Evolutionary conservation across 2,888 invertebrate genomes (phyloP), one percentile per base, ranked within the genome.

Genomic region (Acronicta leporina): DNA sequence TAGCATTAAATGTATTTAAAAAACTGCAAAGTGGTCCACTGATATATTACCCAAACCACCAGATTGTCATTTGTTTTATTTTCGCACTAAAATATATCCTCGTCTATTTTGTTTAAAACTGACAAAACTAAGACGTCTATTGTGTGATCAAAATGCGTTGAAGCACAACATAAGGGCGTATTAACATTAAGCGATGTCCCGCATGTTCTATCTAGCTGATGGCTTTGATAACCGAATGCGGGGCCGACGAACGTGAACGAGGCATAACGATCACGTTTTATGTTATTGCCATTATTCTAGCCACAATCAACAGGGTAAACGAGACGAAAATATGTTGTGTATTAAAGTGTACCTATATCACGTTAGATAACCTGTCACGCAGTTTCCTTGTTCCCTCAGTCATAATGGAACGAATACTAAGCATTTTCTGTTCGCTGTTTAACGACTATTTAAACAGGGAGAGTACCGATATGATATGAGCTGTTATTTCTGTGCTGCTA

Each of bases 121-220:
- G 15, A 16, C 46, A 30, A 58, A n/a, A 50, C 61, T 41, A 70
- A 61, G 44, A 52, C 38, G 38, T 43, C 33, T 53, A 47, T 65
- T 61, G 40, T 50, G 49, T 46, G 46, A 50, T 53, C 43, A 33
- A 60, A 65, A 45, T 42, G 14, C 45, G 54, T 52, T 54, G 50
- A 48, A 56, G 42, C 58, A 42, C 50, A 44, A 41, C 20, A 62
- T 63, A 67, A 63, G 59, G 59, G 59, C 43, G 56, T 62, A 62
- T 66, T 76, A 60, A 58, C 55, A 76, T 70, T 69, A 50, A 42
- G 49, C 63, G 54, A 51, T 53, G 60, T 15, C 77, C 74, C 70
- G 67, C 77, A 70, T 75, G 46, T 60, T 50, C 56, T 53, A 63
- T 43, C 33, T 62, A 73, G 62, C 52, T 47, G 74, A 76, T 66